phyloP scores from a whole-genome alignment of 2,797 vertebrate species.

The Potorous gilbertii region DNA sequence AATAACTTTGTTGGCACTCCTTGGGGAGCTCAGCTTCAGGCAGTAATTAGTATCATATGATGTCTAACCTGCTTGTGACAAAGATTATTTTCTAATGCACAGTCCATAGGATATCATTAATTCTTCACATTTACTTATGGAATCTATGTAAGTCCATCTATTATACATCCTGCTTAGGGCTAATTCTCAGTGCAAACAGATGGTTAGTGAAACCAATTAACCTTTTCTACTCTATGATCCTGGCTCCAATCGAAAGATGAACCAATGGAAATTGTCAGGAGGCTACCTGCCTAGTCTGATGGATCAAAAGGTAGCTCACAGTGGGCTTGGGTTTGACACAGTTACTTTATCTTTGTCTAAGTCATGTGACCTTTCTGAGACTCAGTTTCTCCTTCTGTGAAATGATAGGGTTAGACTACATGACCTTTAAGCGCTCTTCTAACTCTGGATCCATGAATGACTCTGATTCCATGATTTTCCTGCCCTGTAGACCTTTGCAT shows the following conservation, averaged over 20 bases:
- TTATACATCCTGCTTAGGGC: constrained; percentile 80
- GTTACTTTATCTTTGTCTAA: neutral
- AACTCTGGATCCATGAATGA: neutral
- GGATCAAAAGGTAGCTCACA: neutral
- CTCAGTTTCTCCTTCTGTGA: neutral
- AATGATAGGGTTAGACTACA: neutral
- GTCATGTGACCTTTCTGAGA: neutral
- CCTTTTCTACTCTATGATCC: constrained; percentile 86
- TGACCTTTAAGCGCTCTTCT: neutral
- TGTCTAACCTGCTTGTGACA: neutral
- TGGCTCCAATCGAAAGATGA: constrained; percentile 78
- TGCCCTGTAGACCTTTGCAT: neutral
- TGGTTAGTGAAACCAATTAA: constrained; percentile 92
- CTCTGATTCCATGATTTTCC: neutral
- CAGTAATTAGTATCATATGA: neutral
- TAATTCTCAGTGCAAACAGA: constrained; percentile 86
- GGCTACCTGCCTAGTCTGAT: constrained; percentile 14
- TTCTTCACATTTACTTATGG: constrained; percentile 82
- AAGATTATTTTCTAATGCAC: constrained; percentile 80
- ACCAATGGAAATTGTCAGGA: constrained; percentile 77
- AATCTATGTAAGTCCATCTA: constrained; percentile 83
- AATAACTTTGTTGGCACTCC: neutral
- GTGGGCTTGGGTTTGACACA: neutral
- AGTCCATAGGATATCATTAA: constrained; percentile 81
- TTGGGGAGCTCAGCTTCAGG: neutral